These are phyloP conservation scores for Acrocephalus arundinaceus DNA, from an alignment of 2,113 vertebrate species.

Conservation along the genomic window DNA sequence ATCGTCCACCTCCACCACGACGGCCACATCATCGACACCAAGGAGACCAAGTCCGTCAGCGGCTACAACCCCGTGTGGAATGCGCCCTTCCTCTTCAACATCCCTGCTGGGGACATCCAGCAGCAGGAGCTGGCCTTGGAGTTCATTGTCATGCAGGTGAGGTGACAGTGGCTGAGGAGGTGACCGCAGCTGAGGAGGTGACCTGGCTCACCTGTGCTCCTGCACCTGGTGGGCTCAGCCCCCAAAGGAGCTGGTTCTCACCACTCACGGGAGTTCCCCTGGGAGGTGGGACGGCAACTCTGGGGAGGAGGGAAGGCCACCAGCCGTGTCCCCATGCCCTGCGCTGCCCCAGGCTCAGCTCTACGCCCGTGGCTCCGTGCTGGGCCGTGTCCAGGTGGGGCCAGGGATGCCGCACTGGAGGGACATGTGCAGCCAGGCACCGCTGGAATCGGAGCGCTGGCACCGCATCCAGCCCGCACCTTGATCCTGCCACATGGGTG, in stretches of 20 bases:
- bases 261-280: accelerated
- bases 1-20: slow-evolving; percentile 74
- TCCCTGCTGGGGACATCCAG: slow-evolving; percentile 74
- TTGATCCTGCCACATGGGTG: background rate
- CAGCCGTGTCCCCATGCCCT: background rate
- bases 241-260: accelerated
- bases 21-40: slow-evolving; percentile 69
- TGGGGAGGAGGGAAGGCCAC: background rate
- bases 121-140: slow-evolving; percentile 73
- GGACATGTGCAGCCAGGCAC: slow-evolving; percentile 76
- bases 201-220: background rate
- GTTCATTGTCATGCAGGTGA: slow-evolving; percentile 81
- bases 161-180: background rate
- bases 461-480: slow-evolving; percentile 64
- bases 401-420: slow-evolving; percentile 76
- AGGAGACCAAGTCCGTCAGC: slow-evolving; percentile 74
- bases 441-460: slow-evolving; percentile 78
- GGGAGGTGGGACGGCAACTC: background rate
- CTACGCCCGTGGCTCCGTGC: slow-evolving; percentile 70
- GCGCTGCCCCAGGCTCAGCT: slow-evolving; percentile 69
- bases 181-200: background rate
- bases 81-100: slow-evolving; percentile 79
- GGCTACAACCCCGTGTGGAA: slow-evolving; percentile 82
- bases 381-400: slow-evolving; percentile 78
- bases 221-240: accelerated